Conservation (phyloP, 2,888 invertebrate species). For the Parelbella ahira region DNA sequence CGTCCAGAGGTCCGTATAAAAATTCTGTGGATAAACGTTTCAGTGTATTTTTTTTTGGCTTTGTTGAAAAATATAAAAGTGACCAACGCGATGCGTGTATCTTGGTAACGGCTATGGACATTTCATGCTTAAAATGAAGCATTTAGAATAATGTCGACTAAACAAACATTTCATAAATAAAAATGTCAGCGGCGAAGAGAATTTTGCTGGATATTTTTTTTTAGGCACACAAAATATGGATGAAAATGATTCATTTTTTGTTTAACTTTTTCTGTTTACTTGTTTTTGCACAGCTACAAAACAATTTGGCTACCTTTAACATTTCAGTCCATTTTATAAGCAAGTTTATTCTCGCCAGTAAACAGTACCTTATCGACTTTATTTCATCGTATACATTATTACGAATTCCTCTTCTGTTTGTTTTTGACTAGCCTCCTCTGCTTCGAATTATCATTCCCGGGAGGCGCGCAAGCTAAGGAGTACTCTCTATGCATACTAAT, state of each 20-base stretch:
- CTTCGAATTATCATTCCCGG: conserved; percentile 20
- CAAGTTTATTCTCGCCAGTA: too few species aligned
- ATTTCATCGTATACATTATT: conserved; percentile 16
- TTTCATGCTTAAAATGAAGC: background rate
- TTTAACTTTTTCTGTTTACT: too few species aligned
- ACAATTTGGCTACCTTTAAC: too few species aligned
- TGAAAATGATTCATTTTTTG: too few species aligned
- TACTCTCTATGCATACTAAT: conserved; percentile 18
- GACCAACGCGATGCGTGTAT: conserved; percentile 1
- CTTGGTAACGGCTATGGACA: conserved; percentile 1
- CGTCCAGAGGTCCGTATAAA: conserved; percentile 55
- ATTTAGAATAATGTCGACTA: too few species aligned
- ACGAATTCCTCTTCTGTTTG: conserved; percentile 15
- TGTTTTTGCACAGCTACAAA: too few species aligned
- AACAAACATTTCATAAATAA: background rate
- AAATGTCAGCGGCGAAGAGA: background rate
- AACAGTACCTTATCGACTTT: too few species aligned
- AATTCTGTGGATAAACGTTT: conserved; percentile 49
- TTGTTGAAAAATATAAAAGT: conserved; percentile 21
- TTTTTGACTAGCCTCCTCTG: conserved; percentile 8
- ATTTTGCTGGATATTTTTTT: background rate
- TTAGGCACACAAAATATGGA: too few species aligned
- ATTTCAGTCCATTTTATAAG: too few species aligned
- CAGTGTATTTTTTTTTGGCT: conserved; percentile 35
- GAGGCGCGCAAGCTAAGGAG: conserved; percentile 14